phyloP scores from a whole-genome alignment of 2,797 vertebrate genomes.

The Pelobates cultripes region DNA sequence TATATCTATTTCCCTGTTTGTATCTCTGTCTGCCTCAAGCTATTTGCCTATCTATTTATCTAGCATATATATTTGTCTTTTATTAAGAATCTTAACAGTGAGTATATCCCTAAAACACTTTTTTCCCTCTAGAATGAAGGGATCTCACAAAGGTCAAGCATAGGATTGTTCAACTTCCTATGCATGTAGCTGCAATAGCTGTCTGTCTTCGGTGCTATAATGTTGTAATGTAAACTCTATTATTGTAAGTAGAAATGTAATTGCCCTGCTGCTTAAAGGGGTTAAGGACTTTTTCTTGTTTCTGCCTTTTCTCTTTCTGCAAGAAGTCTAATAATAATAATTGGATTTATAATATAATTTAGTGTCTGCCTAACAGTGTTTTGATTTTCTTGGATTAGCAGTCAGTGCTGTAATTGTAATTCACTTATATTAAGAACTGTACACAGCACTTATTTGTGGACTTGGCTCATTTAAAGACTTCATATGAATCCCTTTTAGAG shows the following conservation, averaged over 20 bases:
- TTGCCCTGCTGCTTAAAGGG: conserved; percentile 47
- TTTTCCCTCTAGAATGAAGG: too few species aligned
- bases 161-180: background rate
- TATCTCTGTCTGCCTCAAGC: too few species aligned
- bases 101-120: too few species aligned
- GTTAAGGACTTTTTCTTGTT: conserved; percentile 54
- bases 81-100: too few species aligned
- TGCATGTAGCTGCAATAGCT: background rate
- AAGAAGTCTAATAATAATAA: conserved; percentile 63
- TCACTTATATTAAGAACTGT: conserved; percentile 59
- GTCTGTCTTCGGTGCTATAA: background rate
- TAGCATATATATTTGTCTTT: too few species aligned
- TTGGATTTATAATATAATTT: conserved; percentile 63
- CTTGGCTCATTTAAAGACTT: conserved; percentile 44
- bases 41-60: too few species aligned
- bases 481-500: conserved; percentile 44
- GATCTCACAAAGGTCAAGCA: too few species aligned
- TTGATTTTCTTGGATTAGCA: conserved; percentile 65
- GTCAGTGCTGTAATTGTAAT: conserved; percentile 58
- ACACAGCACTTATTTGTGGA: background rate
- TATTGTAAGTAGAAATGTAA: conserved; percentile 48
- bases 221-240: background rate
- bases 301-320: conserved; percentile 59
- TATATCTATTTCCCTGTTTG: too few species aligned
- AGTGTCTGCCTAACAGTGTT: conserved; percentile 63